Conservation (phyloP, 1,140 invertebrate genomes). For the Grapholita molesta region DNA sequence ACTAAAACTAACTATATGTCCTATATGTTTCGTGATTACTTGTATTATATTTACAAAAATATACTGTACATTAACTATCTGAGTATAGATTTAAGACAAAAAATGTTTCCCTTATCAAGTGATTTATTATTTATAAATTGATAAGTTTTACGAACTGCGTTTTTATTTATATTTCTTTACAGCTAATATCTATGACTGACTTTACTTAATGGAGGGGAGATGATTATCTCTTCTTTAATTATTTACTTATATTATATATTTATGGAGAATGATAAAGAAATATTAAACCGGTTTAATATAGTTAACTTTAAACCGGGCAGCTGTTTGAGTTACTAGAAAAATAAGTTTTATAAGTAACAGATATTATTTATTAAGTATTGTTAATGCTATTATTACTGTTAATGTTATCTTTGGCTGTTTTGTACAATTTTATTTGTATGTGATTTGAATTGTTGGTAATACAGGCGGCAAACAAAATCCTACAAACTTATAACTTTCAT, state of each 20-base stretch:
- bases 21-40: background rate
- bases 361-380: too few species aligned
- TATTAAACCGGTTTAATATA: too few species aligned
- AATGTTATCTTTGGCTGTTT: background rate
- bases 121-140: too few species aligned
- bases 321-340: too few species aligned
- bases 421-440: background rate
- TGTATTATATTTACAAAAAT: background rate
- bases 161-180: background rate
- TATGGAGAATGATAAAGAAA: too few species aligned
- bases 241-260: background rate
- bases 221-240: background rate
- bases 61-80: background rate
- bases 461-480: background rate
- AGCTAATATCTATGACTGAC: background rate
- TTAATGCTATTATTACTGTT: background rate
- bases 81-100: background rate
- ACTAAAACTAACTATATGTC: background rate
- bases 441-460: background rate
- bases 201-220: background rate
- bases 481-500: too few species aligned
- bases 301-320: too few species aligned
- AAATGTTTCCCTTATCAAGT: too few species aligned
- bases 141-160: background rate
- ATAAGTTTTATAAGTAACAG: too few species aligned